These are phyloP conservation scores for Acanthoscelides obtectus DNA, from an alignment of 2,888 invertebrate genomes.

Conservation along the genomic window DNA sequence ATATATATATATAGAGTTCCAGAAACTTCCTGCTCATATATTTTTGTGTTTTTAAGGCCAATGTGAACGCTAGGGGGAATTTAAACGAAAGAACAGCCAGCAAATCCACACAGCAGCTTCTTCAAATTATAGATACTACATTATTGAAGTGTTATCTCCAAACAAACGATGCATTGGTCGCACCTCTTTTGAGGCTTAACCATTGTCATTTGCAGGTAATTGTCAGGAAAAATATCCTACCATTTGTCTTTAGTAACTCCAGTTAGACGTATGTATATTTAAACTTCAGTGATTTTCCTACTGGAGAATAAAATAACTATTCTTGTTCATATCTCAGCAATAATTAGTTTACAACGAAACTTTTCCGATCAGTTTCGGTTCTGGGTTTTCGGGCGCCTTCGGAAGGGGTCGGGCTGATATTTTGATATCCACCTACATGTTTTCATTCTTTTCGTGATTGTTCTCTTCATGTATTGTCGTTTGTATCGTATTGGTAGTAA, in stretches of 20 bases:
- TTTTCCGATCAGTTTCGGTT: too few species aligned
- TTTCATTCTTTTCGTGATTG: too few species aligned
- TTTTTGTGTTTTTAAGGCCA: constrained; percentile 24
- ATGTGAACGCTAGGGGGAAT: constrained; percentile 39
- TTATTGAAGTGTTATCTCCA: constrained; percentile 94
- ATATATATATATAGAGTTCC: not conserved
- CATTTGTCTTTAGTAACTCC: not conserved
- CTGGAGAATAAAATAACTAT: too few species aligned
- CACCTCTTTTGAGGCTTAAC: constrained; percentile 83
- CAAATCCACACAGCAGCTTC: constrained; percentile 59
- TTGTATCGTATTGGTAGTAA: too few species aligned
- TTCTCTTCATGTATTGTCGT: too few species aligned
- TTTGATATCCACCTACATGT: too few species aligned
- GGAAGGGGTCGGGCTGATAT: too few species aligned
- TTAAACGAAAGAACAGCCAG: constrained; percentile 46
- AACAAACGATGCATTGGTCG: constrained; percentile 94
- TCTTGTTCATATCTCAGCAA: too few species aligned
- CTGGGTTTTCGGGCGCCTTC: too few species aligned
- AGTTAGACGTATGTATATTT: too few species aligned
- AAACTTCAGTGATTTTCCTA: too few species aligned
- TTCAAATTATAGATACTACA: constrained; percentile 96
- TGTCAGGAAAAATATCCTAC: not conserved
- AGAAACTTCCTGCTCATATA: not conserved
- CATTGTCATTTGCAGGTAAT: constrained; percentile 73
- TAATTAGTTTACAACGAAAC: too few species aligned